These are phyloP conservation scores for Megaceryle torquata DNA, from an alignment of 2,113 vertebrate genomes.

Conservation along the genomic window DNA sequence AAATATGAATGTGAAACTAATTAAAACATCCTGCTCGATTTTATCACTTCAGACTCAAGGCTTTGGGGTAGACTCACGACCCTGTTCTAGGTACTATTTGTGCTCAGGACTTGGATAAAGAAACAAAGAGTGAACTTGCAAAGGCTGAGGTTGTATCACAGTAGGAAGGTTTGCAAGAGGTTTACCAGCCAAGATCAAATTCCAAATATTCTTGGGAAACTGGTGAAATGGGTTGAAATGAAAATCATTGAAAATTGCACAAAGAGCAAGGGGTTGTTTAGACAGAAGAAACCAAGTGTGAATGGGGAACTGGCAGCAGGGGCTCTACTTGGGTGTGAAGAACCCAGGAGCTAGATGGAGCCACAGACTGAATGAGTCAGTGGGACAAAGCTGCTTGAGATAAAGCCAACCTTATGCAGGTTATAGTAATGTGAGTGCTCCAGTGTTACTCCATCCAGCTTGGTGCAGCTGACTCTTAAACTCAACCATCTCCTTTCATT, in stretches of 20 bases:
- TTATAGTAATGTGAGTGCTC: background rate
- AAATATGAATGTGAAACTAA: background rate
- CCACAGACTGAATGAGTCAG: fast-evolving
- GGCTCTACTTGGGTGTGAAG: too few relatives aligned
- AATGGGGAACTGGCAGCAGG: background rate
- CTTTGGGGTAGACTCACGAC: background rate
- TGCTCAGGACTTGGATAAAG: background rate
- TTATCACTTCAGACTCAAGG: background rate
- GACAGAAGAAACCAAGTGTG: background rate
- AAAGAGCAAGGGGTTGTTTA: background rate
- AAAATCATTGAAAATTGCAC: background rate
- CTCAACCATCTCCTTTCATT: background rate
- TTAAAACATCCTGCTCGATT: background rate
- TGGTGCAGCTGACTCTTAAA: background rate
- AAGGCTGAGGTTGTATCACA: background rate
- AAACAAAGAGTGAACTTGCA: background rate
- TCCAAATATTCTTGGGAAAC: background rate
- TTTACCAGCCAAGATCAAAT: background rate
- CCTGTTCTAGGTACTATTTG: background rate
- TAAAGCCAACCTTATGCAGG: background rate
- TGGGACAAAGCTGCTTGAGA: background rate
- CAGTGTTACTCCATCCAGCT: background rate
- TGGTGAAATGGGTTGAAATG: background rate
- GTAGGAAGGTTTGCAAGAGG: background rate
- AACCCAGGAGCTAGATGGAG: background rate